Base-by-base conservation (phyloP, 2,888 invertebrate species). In the Epirrhoe tristata region DNA sequence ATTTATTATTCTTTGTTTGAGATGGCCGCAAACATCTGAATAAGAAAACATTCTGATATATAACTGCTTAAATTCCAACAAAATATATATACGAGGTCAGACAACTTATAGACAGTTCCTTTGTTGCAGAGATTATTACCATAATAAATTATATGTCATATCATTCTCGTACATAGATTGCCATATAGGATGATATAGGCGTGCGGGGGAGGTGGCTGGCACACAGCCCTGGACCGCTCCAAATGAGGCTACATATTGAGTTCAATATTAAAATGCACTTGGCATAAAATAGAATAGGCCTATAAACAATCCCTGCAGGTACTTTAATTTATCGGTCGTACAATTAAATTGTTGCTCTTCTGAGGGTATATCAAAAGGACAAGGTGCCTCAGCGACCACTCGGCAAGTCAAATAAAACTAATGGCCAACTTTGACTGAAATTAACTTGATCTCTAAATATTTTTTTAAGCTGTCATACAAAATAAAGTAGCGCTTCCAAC, bases 111-210 rank as follows among this genome's bases (percentile, higher is more conserved):
- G 60, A 56, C 60, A 58, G 59, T 67, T 62, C 61, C 63, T 69
- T 71, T 69, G 69, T 68, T 63, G 61, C 63, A 55, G 51, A 69
- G 58, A 71, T 69, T 69, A 81, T 80, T 80, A 77, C 74, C 81
- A 81, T 81, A 81, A 79, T 78, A 81, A 81, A 81, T 77, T 81
- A 69, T 73, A 74, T 77, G 78, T 73, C 77, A 75, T 74, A 77
- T 81, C 77, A 80, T 79, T 77, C 74, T 74, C 68, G 67, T 43
- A 43, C 36, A 24, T 68, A 63, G 70, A 68, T 65, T 71, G 72
- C 67, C 69, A 73, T 76, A 75, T 77, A 73, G 74, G 71, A 71
- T 69, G 73, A 52, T 74, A 74, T 74, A 67, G 72, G 69, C 73
- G 67, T 68, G 68, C 74, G 74, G 66, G 68, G 61, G 50, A 62